These are phyloP conservation scores for Brienomyrus longianalis DNA, from an alignment of 2,113 vertebrate genomes.

Conservation along the genomic window DNA sequence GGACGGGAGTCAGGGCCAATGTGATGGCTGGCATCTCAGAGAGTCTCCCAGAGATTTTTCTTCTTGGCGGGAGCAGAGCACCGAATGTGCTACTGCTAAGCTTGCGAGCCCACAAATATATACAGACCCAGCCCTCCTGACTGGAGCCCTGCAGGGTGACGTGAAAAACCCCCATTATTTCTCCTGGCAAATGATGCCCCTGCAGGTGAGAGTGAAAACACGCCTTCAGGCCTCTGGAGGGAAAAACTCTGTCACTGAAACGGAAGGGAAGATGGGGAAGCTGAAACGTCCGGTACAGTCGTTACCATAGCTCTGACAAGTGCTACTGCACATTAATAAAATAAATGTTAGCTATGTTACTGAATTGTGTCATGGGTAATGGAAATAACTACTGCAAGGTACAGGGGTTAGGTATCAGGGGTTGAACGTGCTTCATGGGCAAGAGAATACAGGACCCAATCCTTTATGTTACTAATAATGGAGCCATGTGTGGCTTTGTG, in stretches of 20 bases:
- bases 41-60: not conserved
- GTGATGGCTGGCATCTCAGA: not conserved
- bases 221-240: not conserved
- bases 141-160: not conserved
- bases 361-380: not conserved
- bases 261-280: not conserved
- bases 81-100: not conserved
- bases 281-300: not conserved
- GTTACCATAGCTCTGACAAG: not conserved
- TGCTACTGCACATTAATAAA: not conserved
- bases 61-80: not conserved
- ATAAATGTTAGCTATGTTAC: not conserved
- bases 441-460: not conserved
- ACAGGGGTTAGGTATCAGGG: not conserved
- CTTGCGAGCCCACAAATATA: not conserved
- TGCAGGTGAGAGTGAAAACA: not conserved
- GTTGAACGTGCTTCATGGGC: not conserved
- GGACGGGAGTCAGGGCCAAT: not conserved
- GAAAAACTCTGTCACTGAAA: not conserved
- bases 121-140: not conserved
- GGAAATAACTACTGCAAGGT: not conserved
- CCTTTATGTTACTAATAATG: not conserved
- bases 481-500: not conserved
- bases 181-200: not conserved
- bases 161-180: not conserved